Evolutionary conservation across 1,140 invertebrate species (phyloP).

Genomic region (Microplitis demolitor): DNA sequence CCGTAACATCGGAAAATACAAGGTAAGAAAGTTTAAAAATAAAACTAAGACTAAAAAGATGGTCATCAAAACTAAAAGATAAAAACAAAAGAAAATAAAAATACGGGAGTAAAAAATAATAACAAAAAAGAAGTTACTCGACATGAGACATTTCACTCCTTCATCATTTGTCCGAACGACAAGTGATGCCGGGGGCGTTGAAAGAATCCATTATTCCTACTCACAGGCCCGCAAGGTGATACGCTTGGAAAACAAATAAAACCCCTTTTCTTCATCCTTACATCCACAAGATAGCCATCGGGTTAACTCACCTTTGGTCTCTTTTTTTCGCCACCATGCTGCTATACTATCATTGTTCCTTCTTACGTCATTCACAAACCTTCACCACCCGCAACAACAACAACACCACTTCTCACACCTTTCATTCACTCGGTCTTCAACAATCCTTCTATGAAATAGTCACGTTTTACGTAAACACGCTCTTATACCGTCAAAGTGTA

Average conservation of each 20-base stretch:
- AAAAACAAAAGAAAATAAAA: not conserved
- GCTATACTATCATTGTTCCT: not conserved
- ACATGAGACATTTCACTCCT: slow-evolving; percentile 1
- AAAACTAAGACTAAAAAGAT: not conserved
- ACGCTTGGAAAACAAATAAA: slow-evolving; percentile 6
- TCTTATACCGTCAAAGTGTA: not conserved
- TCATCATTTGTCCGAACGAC: slow-evolving; percentile 19
- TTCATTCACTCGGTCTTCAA: not conserved
- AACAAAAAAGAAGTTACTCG: no score
- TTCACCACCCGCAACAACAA: not conserved
- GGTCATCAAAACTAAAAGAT: not conserved
- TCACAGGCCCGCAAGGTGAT: slow-evolving; percentile 12
- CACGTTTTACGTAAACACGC: not conserved
- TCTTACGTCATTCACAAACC: not conserved
- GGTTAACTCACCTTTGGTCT: not conserved
- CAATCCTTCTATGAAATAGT: no score
- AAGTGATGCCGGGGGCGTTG: slow-evolving; percentile 4
- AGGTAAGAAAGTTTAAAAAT: slow-evolving; percentile 63
- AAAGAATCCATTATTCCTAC: slow-evolving; percentile 25
- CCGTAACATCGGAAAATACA: slow-evolving; percentile 78
- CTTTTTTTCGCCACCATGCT: not conserved
- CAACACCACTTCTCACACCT: no score
- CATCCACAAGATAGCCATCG: slow-evolving; percentile 6
- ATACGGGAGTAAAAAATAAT: no score
- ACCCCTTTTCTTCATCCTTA: slow-evolving; percentile 9